Evolutionary conservation across 2,113 vertebrate species (phyloP).

Genomic region (Rhineura floridana): DNA sequence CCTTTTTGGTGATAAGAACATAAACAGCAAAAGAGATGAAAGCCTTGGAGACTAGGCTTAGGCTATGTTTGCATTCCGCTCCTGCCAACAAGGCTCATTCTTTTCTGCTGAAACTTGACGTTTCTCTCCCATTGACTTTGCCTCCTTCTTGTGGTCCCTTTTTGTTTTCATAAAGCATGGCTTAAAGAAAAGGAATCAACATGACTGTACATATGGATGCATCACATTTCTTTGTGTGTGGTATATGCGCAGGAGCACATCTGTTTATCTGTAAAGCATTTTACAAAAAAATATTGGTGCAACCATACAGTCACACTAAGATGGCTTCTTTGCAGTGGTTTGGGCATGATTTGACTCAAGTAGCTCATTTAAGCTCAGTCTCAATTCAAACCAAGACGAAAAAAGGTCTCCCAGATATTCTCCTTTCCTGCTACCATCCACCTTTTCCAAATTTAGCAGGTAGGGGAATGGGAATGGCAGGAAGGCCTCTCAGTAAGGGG

Average conservation of each 20-base stretch:
- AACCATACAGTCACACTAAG: neutral
- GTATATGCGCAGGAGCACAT: neutral
- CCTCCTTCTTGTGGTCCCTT: neutral
- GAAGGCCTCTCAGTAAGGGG: too few relatives aligned
- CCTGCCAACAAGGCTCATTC: neutral
- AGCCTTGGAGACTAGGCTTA: neutral
- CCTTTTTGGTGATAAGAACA: slow-evolving; percentile 49
- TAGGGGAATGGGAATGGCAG: too few relatives aligned
- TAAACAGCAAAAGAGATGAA: slow-evolving; percentile 48
- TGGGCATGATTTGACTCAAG: too few relatives aligned
- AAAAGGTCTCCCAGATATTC: too few relatives aligned
- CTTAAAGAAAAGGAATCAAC: neutral
- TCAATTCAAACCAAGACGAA: too few relatives aligned
- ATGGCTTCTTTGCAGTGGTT: neutral
- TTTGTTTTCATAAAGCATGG: too few relatives aligned
- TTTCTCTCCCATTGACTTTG: neutral
- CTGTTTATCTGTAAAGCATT: neutral
- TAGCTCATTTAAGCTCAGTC: too few relatives aligned
- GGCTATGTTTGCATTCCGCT: neutral
- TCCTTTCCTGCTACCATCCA: too few relatives aligned
- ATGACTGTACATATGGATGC: neutral
- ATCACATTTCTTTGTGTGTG: neutral
- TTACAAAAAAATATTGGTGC: neutral
- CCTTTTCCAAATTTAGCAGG: too few relatives aligned
- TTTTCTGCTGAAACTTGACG: neutral